These are phyloP conservation scores for Euura saliciscinereae DNA, from an alignment of 1,140 invertebrate species.

Conservation along the genomic window DNA sequence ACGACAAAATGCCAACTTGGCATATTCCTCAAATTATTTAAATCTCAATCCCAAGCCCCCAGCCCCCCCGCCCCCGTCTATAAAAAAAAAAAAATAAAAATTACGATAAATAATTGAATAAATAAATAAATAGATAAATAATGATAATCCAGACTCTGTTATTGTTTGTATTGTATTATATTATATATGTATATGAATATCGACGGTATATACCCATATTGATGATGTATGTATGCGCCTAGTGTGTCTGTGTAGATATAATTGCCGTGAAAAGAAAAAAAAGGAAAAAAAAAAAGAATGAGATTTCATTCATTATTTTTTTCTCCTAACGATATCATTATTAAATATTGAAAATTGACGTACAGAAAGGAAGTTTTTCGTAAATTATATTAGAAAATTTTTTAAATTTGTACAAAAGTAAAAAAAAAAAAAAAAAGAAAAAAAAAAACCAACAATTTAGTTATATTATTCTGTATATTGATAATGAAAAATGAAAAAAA, in stretches of 20 bases:
- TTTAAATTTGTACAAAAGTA: constrained; percentile 43
- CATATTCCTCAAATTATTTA: constrained; percentile 43
- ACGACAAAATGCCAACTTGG: constrained; percentile 30
- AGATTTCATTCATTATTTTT: too few species aligned
- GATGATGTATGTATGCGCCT: constrained; percentile 35
- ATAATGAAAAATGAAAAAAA: neutral
- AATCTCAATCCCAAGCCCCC: constrained; percentile 27
- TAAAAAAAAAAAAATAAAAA: too few species aligned
- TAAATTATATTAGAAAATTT: constrained; percentile 6
- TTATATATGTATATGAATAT: constrained; percentile 13
- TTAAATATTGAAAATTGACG: too few species aligned
- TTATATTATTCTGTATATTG: neutral
- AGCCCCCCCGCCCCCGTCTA: too few species aligned
- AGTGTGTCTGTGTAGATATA: too few species aligned
- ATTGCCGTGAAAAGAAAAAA: too few species aligned
- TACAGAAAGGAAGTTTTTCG: too few species aligned
- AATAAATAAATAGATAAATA: too few species aligned
- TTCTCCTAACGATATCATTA: too few species aligned
- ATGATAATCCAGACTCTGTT: constrained; percentile 36
- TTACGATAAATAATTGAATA: too few species aligned
- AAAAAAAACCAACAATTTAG: neutral
- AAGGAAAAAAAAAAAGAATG: too few species aligned
- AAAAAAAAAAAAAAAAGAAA: neutral
- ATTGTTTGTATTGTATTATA: constrained; percentile 32
- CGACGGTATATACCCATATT: constrained; percentile 32